phyloP scores from a whole-genome alignment of 2,113 vertebrate genomes.

The Podarcis raffonei region DNA sequence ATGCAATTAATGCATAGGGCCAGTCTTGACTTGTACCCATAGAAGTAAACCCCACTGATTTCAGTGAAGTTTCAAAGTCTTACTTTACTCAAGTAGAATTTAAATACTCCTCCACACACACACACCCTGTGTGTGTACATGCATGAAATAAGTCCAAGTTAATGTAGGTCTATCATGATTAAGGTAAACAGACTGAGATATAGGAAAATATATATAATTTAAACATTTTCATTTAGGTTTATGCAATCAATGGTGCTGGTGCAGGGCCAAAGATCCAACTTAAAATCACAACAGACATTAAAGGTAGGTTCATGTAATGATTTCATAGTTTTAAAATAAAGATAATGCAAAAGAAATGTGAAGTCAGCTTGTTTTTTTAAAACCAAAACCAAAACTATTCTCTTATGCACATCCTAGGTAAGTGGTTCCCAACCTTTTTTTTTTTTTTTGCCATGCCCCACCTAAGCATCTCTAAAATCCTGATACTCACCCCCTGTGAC shows the following conservation, averaged over 20 bases:
- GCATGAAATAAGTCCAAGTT: background rate
- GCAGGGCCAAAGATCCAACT: conserved; percentile 88
- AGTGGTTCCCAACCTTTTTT: no score
- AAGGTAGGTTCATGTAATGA: conserved; percentile 78
- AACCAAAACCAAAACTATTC: no score
- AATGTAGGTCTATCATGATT: background rate
- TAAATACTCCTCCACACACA: background rate
- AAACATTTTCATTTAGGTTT: conserved; percentile 75
- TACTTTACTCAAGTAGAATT: background rate
- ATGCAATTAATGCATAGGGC: background rate
- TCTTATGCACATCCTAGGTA: no score
- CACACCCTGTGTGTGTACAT: background rate
- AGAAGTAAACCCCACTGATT: background rate
- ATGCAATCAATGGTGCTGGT: conserved; percentile 91
- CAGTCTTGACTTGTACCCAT: background rate
- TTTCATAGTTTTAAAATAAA: background rate
- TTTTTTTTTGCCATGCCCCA: no score
- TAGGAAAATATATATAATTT: background rate
- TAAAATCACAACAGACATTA: conserved; percentile 91
- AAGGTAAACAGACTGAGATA: background rate
- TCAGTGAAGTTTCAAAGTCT: background rate
- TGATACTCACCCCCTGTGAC: no score
- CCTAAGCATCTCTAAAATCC: no score
- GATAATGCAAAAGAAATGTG: background rate
- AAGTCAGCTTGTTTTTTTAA: background rate